A percentile compares a stretch with the other conserved stretches of the same genome.
These are phyloP conservation scores for Criorhina ranunculi DNA, from an alignment of 2,888 invertebrate species.

Conservation along the genomic window DNA sequence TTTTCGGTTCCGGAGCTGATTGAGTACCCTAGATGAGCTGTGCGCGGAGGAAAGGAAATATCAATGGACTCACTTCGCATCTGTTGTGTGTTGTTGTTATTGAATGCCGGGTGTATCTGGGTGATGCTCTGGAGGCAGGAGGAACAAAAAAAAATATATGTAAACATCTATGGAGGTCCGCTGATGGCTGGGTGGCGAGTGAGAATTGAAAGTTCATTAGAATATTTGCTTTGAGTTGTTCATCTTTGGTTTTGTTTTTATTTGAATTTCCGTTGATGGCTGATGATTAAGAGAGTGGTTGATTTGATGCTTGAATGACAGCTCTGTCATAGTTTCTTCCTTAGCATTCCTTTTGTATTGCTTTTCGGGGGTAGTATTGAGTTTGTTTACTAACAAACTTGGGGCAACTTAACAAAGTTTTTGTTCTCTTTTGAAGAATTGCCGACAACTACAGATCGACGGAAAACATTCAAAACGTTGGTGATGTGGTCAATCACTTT, in stretches of 20 bases:
- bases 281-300: constrained; percentile 65
- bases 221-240: constrained; percentile 55
- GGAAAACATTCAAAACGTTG: no score
- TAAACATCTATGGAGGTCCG: constrained; percentile 71
- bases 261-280: constrained; percentile 68
- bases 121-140: constrained; percentile 61
- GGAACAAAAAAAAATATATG: no score
- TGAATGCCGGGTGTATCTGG: constrained; percentile 50
- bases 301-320: constrained; percentile 60
- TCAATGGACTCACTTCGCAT: constrained; percentile 67
- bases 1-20: constrained; percentile 59
- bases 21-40: constrained; percentile 41
- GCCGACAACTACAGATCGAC: no score
- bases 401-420: constrained; percentile 29
- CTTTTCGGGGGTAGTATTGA: constrained; percentile 15
- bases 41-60: constrained; percentile 43
- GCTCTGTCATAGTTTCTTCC: constrained; percentile 54
- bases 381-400: constrained; percentile 60
- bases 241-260: constrained; percentile 48
- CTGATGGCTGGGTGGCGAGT: constrained; percentile 70
- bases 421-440: constrained; percentile 9
- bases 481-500: no score
- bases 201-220: constrained; percentile 74
- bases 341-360: neutral
- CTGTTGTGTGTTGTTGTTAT: constrained; percentile 56